Evolutionary conservation across 2,888 invertebrate species (phyloP).

Genomic region (Lasioglossum zephyrum): DNA sequence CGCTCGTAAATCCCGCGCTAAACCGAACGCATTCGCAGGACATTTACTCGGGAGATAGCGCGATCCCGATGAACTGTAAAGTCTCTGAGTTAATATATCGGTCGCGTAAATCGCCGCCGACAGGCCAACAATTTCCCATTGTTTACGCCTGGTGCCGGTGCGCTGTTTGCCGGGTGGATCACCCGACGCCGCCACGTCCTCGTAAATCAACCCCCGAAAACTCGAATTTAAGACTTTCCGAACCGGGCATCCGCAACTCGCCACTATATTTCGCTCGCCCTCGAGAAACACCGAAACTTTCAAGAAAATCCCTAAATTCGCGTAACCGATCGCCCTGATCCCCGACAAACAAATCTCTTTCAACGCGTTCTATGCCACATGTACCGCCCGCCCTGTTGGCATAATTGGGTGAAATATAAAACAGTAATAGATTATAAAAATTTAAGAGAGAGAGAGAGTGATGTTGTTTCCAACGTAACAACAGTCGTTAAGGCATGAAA

Average conservation of each 20-base stretch:
- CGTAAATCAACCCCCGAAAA: slow-evolving; percentile 8
- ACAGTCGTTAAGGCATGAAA: too few species aligned
- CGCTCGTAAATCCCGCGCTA: slow-evolving; percentile 30
- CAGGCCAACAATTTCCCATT: slow-evolving; percentile 29
- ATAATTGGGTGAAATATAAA: too few species aligned
- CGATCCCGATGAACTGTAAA: slow-evolving; percentile 29
- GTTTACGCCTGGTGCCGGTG: slow-evolving; percentile 36
- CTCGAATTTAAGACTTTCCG: slow-evolving; percentile 8
- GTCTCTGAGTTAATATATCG: slow-evolving; percentile 19
- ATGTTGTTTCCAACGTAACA: too few species aligned
- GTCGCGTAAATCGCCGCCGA: slow-evolving; percentile 5
- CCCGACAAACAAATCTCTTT: background rate
- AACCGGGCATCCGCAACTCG: background rate
- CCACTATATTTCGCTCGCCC: slow-evolving; percentile 28
- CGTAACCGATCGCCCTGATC: background rate
- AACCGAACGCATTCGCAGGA: slow-evolving; percentile 2
- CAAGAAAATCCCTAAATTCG: slow-evolving; percentile 43
- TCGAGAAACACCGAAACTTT: slow-evolving; percentile 32
- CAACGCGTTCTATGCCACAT: too few species aligned
- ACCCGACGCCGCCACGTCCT: background rate
- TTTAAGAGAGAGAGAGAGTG: too few species aligned
- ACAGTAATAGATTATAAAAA: too few species aligned
- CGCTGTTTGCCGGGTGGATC: slow-evolving; percentile 25
- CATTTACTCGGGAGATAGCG: slow-evolving; percentile 24
- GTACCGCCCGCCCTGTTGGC: too few species aligned